Percentiles rank a stretch among this genome's conserved stretches.
phyloP scores from a whole-genome alignment of 2,797 vertebrate genomes.

The Hyperoplus lanceolatus region DNA sequence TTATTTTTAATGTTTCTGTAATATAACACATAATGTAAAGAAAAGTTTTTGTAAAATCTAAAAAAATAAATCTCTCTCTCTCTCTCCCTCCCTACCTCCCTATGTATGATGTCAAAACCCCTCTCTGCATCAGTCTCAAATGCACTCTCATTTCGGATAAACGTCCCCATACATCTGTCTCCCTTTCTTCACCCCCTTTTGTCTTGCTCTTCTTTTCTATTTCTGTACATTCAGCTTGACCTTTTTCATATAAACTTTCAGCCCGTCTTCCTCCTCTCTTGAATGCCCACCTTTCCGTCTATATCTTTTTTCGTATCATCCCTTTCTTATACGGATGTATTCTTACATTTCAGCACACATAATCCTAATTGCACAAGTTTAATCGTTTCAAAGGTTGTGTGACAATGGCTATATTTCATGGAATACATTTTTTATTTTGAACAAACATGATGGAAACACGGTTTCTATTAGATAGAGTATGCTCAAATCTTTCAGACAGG shows the following conservation, averaged over 20 bases:
- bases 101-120: constrained; percentile 67
- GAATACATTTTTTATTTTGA: background rate
- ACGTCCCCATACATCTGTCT: constrained; percentile 27
- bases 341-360: background rate
- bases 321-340: background rate
- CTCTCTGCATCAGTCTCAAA: constrained; percentile 42
- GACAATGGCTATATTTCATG: background rate
- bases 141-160: constrained; percentile 31
- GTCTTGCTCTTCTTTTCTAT: constrained; percentile 20
- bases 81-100: constrained; percentile 28
- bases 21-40: too few relatives aligned
- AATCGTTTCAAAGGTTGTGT: background rate
- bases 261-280: background rate
- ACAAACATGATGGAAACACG: background rate
- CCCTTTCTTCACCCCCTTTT: constrained; percentile 36
- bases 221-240: constrained; percentile 37
- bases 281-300: background rate
- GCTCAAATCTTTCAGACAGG: too few relatives aligned
- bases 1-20: too few relatives aligned
- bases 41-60: too few relatives aligned
- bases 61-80: too few relatives aligned
- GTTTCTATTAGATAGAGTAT: background rate
- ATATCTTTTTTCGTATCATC: background rate
- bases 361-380: background rate
- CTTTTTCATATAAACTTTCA: constrained; percentile 40